Conservation (phyloP, 2,888 invertebrate species). For the Lasioglossum morio region DNA sequence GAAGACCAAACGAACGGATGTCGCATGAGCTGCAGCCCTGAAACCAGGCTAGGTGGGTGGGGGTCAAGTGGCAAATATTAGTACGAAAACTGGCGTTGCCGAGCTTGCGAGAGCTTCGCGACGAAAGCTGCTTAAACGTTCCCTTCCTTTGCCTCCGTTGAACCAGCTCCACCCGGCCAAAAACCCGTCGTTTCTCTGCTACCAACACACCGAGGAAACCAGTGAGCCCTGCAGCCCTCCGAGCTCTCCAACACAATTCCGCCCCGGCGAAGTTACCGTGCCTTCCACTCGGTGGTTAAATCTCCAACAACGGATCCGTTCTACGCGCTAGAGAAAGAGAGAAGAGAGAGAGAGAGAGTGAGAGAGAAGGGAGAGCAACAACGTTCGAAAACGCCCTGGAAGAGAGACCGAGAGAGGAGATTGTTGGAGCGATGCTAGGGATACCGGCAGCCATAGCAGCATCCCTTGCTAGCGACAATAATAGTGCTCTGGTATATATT, state of each 20-base stretch:
- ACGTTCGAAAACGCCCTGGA: not conserved
- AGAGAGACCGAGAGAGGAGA: conserved; percentile 6
- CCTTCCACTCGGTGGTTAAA: conserved; percentile 75
- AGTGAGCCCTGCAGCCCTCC: conserved; percentile 64
- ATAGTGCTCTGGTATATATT: conserved; percentile 38
- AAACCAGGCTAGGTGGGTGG: conserved; percentile 69
- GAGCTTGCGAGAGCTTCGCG: conserved; percentile 78
- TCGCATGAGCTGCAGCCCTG: conserved; percentile 46
- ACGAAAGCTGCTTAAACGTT: conserved; percentile 84
- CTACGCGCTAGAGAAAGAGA: conserved; percentile 16
- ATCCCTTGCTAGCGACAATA: conserved; percentile 44
- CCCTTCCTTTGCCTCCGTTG: conserved; percentile 62
- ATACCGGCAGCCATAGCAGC: conserved; percentile 30
- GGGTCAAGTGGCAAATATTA: conserved; percentile 84
- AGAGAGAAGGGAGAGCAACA: not conserved
- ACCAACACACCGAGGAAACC: conserved; percentile 61
- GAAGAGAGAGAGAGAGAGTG: not conserved
- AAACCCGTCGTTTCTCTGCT: conserved; percentile 55
- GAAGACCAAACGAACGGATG: conserved; percentile 60
- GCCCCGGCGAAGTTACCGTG: conserved; percentile 68
- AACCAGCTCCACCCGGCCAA: conserved; percentile 62
- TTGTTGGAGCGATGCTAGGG: conserved; percentile 34
- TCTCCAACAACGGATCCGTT: conserved; percentile 73
- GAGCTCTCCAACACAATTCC: conserved; percentile 76
- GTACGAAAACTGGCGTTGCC: conserved; percentile 82